These are phyloP conservation scores for Cydia amplana DNA, from an alignment of 1,140 invertebrate genomes.

Conservation along the genomic window DNA sequence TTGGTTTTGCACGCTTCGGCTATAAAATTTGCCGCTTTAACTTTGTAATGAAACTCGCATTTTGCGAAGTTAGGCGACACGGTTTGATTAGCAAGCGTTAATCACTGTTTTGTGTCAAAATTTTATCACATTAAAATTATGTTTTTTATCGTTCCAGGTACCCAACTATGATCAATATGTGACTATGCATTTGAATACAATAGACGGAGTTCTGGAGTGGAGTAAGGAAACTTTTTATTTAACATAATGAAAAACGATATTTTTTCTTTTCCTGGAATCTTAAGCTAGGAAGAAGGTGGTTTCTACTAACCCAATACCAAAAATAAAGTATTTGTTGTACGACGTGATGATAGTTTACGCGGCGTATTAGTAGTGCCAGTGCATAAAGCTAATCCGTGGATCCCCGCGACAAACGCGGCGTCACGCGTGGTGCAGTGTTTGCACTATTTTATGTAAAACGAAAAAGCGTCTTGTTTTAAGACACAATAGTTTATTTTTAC, in stretches of 20 bases:
- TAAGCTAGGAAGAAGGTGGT: neutral
- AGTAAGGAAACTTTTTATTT: too few relatives aligned
- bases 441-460: neutral
- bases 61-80: conserved; percentile 36
- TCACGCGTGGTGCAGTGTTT: conserved; percentile 41
- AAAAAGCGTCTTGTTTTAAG: too few relatives aligned
- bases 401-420: conserved; percentile 48
- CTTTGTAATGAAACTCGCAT: conserved; percentile 48
- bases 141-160: conserved; percentile 14
- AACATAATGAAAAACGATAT: neutral
- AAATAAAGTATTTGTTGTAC: neutral
- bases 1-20: conserved; percentile 48
- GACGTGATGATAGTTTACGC: neutral
- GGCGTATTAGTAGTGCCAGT: neutral
- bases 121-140: neutral
- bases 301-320: neutral
- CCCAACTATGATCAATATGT: neutral
- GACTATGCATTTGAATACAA: neutral
- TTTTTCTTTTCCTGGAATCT: neutral
- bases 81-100: conserved; percentile 16
- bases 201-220: too few relatives aligned
- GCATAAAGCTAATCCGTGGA: neutral
- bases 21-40: conserved; percentile 52
- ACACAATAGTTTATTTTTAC: too few relatives aligned
- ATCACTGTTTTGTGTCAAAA: conserved; percentile 16